Evolutionary conservation across 2,888 invertebrate genomes (phyloP).

Genomic region (Spilosoma lubricipeda): DNA sequence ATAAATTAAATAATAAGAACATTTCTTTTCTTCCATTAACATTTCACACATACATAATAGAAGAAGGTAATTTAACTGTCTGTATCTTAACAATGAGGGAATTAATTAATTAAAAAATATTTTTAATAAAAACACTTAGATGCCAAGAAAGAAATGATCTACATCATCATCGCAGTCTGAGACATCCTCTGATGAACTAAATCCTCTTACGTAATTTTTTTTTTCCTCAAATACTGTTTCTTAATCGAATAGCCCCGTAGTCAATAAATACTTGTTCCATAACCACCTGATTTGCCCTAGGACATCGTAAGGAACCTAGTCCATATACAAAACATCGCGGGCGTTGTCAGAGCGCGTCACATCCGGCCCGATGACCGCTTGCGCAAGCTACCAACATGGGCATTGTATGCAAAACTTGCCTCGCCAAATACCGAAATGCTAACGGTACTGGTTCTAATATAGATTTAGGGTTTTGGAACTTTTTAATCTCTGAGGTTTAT

Average conservation of each 20-base stretch:
- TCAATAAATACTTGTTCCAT: not conserved
- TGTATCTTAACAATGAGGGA: not conserved
- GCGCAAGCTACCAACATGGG: conserved; percentile 80
- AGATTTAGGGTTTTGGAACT: conserved; percentile 30
- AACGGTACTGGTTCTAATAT: conserved; percentile 61
- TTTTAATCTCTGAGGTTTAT: not conserved
- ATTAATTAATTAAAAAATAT: not conserved
- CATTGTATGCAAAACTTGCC: conserved; percentile 83
- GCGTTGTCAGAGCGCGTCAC: conserved; percentile 71
- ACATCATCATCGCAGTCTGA: not conserved
- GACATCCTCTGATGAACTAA: not conserved
- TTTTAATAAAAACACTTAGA: not conserved
- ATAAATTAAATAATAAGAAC: not conserved
- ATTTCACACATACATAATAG: not conserved
- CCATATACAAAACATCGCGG: conserved; percentile 67
- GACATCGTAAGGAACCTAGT: conserved; percentile 54
- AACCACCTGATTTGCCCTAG: conserved; percentile 14
- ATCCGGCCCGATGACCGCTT: conserved; percentile 79
- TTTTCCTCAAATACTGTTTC: not conserved
- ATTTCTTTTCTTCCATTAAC: not conserved
- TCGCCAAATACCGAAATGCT: conserved; percentile 74
- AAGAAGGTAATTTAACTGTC: not conserved
- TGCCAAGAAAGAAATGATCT: not conserved
- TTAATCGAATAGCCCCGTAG: not conserved
- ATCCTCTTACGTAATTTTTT: not conserved